Evolutionary conservation across 2,888 invertebrate species (phyloP).

Genomic region (Eucera pruinosa): DNA sequence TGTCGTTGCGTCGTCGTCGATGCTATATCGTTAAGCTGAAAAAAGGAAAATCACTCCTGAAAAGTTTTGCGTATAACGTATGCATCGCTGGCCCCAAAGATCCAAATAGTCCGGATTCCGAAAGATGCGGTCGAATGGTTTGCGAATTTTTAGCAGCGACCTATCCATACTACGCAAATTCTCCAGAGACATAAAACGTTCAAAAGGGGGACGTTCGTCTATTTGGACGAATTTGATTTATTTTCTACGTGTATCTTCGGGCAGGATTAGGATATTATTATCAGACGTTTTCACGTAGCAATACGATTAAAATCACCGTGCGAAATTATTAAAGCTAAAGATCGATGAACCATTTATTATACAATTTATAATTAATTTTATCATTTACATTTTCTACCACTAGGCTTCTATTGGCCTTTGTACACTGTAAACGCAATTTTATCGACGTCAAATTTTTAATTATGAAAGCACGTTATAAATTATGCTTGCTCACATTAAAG

Average conservation of each 20-base stretch:
- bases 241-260: neutral
- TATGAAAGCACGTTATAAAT: too few relatives aligned
- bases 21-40: conserved; percentile 25
- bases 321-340: conserved; percentile 1
- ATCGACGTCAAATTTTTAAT: too few relatives aligned
- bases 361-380: too few relatives aligned
- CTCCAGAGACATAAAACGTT: conserved; percentile 39
- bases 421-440: too few relatives aligned
- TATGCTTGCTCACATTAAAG: too few relatives aligned
- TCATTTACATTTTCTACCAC: too few relatives aligned
- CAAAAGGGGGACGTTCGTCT: neutral
- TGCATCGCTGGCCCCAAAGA: conserved; percentile 45
- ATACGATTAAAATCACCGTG: too few relatives aligned
- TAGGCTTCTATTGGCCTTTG: too few relatives aligned
- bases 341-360: too few relatives aligned
- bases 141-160: conserved; percentile 27
- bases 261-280: neutral
- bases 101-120: conserved; percentile 6
- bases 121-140: conserved; percentile 3
- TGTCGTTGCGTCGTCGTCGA: conserved; percentile 29
- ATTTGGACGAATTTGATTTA: neutral
- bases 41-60: conserved; percentile 44
- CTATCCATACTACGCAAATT: neutral
- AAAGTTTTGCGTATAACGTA: conserved; percentile 70
- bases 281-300: too few relatives aligned